Evolutionary conservation across 2,888 invertebrate species (phyloP).

Genomic region (Synergus gifuensis): DNA sequence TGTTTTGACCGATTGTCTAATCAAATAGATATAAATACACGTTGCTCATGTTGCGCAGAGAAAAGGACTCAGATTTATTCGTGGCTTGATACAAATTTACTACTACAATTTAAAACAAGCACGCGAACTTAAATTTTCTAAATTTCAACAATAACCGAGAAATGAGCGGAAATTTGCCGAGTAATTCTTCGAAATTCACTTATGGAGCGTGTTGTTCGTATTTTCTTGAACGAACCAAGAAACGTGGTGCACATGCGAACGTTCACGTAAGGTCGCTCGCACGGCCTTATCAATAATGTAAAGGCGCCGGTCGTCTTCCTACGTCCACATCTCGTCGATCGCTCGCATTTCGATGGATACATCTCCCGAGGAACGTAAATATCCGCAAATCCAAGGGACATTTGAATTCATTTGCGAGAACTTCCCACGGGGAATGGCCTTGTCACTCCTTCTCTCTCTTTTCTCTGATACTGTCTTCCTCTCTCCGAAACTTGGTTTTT

Average conservation of each 20-base stretch:
- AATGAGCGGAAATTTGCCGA: no score
- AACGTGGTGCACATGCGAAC: constrained; percentile 31
- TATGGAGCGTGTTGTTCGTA: background rate
- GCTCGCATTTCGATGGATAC: constrained; percentile 20
- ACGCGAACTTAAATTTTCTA: no score
- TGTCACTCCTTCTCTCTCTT: constrained; percentile 13
- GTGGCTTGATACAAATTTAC: background rate
- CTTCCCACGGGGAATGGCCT: constrained; percentile 54
- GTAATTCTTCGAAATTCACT: background rate
- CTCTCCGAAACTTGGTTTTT: constrained; percentile 53
- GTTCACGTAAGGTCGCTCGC: constrained; percentile 18
- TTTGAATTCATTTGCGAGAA: constrained; percentile 62
- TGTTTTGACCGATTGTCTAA: constrained; percentile 16
- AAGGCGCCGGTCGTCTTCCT: constrained; percentile 1
- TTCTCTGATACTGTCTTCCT: background rate
- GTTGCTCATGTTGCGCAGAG: background rate
- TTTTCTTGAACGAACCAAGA: constrained; percentile 2
- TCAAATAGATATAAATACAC: background rate
- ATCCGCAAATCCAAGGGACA: constrained; percentile 40
- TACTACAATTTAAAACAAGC: background rate
- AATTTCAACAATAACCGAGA: no score
- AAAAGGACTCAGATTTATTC: background rate
- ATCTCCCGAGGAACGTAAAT: constrained; percentile 3
- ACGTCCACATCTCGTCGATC: constrained; percentile 51
- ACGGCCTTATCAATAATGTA: constrained; percentile 29